Evolutionary conservation across 2,797 vertebrate species (phyloP), one percentile per base, ranked within the genome.

Genomic region (Lacerta agilis): DNA sequence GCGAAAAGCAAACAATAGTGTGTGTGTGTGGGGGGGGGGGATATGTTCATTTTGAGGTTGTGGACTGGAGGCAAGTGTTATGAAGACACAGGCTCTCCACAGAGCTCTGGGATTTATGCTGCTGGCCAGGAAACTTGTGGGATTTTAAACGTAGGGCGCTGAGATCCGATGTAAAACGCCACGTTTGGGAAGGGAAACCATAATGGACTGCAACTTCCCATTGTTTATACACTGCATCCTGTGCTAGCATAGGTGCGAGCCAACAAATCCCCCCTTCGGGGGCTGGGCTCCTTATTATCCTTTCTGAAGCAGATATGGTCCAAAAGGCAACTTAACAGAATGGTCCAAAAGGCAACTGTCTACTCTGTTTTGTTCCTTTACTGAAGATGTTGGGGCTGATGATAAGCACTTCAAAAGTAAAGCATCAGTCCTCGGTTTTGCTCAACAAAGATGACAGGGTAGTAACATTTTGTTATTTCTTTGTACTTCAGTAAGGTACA

Each of bases 121-220:
- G 84, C 82, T 77, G 27, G 0, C 69, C 8, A 20, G 45, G 79
- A 91, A 80, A 92, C 90, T 94, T 75, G 82, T 61, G 66, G 64
- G 64, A 61, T 45, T 83, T 78, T 11, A 78, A 55, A 55, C 8
- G 11, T 7, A 36, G 58, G 71, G 29, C n/a, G 38, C 17, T 69
- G 20, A 15, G 49, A 73, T 83, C 75, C 27, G 25, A 13, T 86
- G 90, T 49, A 83, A 94, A 91, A 90, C 86, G 89, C 88, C 85
- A 89, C 88, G 90, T 77, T 87, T 85, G 38, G 76, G 73, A 78
- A 90, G 84, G 85, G 83, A 64, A 85, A 88, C 88, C 64, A 23
- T 67, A 9, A 15, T 49, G 73, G 77, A n/a, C 58, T 38, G 66
- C 69, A 17, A 61, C 86, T 90, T 88, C 29, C 41, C 69, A 67